phyloP scores from a whole-genome alignment of 2,113 vertebrate genomes.

The Lutjanus erythropterus region DNA sequence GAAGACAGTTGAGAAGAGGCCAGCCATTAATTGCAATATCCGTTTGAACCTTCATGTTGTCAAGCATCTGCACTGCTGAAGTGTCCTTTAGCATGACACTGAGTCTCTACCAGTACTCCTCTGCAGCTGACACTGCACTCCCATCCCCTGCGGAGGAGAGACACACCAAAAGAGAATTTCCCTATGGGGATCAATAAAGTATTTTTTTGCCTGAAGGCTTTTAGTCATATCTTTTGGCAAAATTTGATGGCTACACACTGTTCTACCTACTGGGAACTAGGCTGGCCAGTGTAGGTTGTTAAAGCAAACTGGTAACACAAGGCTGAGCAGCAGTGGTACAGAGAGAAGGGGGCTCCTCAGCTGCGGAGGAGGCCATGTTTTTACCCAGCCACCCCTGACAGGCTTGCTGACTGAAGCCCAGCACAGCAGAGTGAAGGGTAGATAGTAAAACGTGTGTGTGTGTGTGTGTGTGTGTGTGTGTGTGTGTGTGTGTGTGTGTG shows the following conservation, averaged over 20 bases:
- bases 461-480: neutral
- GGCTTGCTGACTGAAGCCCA: constrained; percentile 48
- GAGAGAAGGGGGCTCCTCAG: constrained; percentile 13
- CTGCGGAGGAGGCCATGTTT: constrained; percentile 64
- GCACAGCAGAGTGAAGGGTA: constrained; percentile 48
- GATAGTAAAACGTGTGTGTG: constrained; percentile 22
- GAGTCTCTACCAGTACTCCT: constrained; percentile 40
- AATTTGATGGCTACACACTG: constrained; percentile 66
- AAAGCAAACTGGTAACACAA: constrained; percentile 74
- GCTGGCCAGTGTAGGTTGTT: constrained; percentile 64
- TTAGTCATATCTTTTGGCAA: constrained; percentile 58
- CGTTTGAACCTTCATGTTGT: neutral
- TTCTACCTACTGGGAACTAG: constrained; percentile 52
- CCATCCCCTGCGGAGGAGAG: constrained; percentile 49
- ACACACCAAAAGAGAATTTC: constrained; percentile 46
- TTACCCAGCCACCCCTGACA: constrained; percentile 64
- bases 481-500: no score
- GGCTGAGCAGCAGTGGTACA: constrained; percentile 59
- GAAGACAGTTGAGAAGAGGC: neutral
- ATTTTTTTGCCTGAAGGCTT: constrained; percentile 58
- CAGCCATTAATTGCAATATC: no score
- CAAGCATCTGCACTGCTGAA: constrained; percentile 14
- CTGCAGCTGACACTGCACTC: constrained; percentile 46
- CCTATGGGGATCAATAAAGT: constrained; percentile 54
- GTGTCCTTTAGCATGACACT: constrained; percentile 54